Conservation (phyloP, 1,140 invertebrate species). For the Luehdorfia chinensis region DNA sequence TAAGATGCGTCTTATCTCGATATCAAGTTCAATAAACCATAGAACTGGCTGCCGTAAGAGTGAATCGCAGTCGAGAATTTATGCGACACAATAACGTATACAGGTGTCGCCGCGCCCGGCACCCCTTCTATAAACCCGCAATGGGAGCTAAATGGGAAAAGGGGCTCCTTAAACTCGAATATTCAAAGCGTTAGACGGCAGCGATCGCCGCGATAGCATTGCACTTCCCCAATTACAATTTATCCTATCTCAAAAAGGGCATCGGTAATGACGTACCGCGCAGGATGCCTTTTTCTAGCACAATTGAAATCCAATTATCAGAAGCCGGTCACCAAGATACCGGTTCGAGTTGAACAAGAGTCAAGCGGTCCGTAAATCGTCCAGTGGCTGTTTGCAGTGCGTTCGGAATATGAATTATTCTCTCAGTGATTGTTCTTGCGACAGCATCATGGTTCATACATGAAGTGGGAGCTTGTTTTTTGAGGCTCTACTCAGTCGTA, state of each 20-base stretch:
- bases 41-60: conserved; percentile 40
- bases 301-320: conserved; percentile 75
- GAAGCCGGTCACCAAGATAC: conserved; percentile 65
- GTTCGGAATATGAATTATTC: conserved; percentile 77
- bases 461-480: conserved; percentile 73
- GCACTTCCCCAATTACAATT: conserved; percentile 61
- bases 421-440: conserved; percentile 66
- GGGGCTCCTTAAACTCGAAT: conserved; percentile 35
- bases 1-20: conserved; percentile 54
- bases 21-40: conserved; percentile 66
- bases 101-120: conserved; percentile 61
- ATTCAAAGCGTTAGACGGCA: conserved; percentile 46
- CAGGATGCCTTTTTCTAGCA: conserved; percentile 45
- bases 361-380: conserved; percentile 50
- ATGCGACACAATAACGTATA: conserved; percentile 71
- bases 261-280: conserved; percentile 64
- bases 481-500: conserved; percentile 41
- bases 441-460: conserved; percentile 74
- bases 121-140: conserved; percentile 59
- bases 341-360: conserved; percentile 43
- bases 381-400: conserved; percentile 72
- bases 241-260: conserved; percentile 63
- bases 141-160: conserved; percentile 60
- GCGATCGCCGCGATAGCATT: conserved; percentile 39
- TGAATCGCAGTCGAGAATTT: conserved; percentile 67